Conservation (phyloP, 2,113 vertebrate species). For the Athene noctua region DNA sequence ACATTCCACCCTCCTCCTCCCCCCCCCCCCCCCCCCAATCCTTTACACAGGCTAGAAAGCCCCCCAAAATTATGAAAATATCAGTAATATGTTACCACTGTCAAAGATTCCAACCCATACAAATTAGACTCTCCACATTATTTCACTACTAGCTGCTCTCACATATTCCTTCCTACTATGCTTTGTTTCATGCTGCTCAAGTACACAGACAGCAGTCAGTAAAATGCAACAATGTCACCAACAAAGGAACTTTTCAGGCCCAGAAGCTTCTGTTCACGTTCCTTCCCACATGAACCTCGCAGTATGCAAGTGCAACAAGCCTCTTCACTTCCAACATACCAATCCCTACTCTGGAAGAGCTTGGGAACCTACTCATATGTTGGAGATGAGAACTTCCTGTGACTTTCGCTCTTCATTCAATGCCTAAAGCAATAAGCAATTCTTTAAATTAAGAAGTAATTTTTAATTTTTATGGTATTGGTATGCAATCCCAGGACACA, state of each 20-base stretch:
- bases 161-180: not conserved
- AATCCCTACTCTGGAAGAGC: not conserved
- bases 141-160: not conserved
- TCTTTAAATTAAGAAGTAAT: not conserved
- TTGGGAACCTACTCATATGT: rapidly evolving
- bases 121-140: not conserved
- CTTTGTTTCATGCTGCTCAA: not conserved
- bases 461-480: not conserved
- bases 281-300: not conserved
- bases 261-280: not conserved
- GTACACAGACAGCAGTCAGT: not conserved
- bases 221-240: not conserved
- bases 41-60: not conserved
- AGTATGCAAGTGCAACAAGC: not conserved
- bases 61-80: not conserved
- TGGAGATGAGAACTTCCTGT: not conserved
- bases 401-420: not conserved
- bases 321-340: not conserved
- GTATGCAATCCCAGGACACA: not conserved
- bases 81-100: not conserved
- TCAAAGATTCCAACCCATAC: not conserved
- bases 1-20: rapidly evolving
- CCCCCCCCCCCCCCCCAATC: not conserved
- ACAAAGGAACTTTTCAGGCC: not conserved
- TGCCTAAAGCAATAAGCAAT: not conserved